Conservation (phyloP, 2,888 invertebrate genomes). For the Aproaerema taeniolella region DNA sequence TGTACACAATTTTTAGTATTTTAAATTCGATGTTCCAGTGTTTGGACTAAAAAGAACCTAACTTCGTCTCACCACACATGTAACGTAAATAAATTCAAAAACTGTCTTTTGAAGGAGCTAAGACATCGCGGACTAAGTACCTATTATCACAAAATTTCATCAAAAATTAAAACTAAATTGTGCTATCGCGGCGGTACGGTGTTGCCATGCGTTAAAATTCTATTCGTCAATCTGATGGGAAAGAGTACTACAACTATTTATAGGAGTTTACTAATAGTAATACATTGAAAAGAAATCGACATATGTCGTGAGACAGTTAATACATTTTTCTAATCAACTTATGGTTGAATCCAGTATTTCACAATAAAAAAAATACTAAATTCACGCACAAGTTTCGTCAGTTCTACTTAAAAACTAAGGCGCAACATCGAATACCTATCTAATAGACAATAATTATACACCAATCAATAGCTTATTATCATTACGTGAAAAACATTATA, state of each 20-base stretch:
- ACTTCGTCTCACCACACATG: conserved; percentile 77
- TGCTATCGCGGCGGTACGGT: conserved; percentile 50
- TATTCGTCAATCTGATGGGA: conserved; percentile 70
- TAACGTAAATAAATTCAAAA: conserved; percentile 56
- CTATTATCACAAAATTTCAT: conserved; percentile 72
- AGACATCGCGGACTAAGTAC: conserved; percentile 51
- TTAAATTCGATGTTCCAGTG: conserved; percentile 6
- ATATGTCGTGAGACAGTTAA: conserved; percentile 75
- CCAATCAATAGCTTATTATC: too few relatives aligned
- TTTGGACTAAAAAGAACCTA: conserved; percentile 40
- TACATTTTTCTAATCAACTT: too few relatives aligned
- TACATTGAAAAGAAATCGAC: conserved; percentile 49
- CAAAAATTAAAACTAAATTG: conserved; percentile 64
- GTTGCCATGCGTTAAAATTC: conserved; percentile 41
- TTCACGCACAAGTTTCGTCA: too few relatives aligned
- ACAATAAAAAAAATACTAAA: too few relatives aligned
- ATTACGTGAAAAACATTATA: too few relatives aligned
- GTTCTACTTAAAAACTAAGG: too few relatives aligned
- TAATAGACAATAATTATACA: too few relatives aligned
- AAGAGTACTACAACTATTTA: conserved; percentile 54
- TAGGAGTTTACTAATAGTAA: conserved; percentile 40
- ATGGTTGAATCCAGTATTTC: too few relatives aligned
- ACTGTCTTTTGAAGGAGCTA: conserved; percentile 54
- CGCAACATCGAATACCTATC: too few relatives aligned
- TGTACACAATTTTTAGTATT: too few relatives aligned